phyloP scores from a whole-genome alignment of 2,113 vertebrate genomes.

The Scomber colias region DNA sequence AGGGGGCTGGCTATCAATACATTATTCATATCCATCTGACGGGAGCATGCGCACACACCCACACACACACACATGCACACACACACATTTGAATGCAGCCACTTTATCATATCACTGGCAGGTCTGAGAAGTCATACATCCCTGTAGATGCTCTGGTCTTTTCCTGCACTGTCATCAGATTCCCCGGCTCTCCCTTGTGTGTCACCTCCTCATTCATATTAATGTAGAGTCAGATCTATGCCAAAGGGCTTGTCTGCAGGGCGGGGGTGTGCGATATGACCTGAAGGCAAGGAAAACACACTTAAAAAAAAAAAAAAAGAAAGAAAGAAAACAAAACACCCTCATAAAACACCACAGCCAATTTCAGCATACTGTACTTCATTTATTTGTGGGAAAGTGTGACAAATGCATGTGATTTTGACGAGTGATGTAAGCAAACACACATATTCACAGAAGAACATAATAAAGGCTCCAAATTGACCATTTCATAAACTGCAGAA shows the following conservation, averaged over 20 bases:
- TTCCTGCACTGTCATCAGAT: conserved; percentile 83
- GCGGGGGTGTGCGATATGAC: conserved; percentile 10
- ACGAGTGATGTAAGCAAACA: not conserved
- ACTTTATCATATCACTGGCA: conserved; percentile 79
- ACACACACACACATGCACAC: conserved; percentile 2
- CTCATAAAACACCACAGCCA: conserved; percentile 35
- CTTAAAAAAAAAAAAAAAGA: conserved; percentile 17
- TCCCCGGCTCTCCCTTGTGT: conserved; percentile 66
- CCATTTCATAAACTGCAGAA: not conserved
- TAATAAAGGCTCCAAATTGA: not conserved
- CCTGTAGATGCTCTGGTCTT: conserved; percentile 76
- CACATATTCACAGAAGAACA: not conserved
- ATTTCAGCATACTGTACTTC: not conserved
- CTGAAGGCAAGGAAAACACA: conserved; percentile 46
- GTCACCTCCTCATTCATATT: conserved; percentile 83
- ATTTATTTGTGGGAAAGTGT: not conserved
- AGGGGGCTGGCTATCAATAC: conserved; percentile 73
- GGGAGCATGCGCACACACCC: conserved; percentile 43
- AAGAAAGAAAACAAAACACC: conserved; percentile 46
- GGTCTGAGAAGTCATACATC: conserved; percentile 74
- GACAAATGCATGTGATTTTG: not conserved
- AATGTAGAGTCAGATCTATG: conserved; percentile 65
- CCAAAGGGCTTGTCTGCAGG: conserved; percentile 56
- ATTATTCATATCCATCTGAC: conserved; percentile 82
- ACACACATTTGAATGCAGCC: conserved; percentile 65